Conservation (phyloP, 2,797 vertebrate genomes). For the Amniataba percoides region DNA sequence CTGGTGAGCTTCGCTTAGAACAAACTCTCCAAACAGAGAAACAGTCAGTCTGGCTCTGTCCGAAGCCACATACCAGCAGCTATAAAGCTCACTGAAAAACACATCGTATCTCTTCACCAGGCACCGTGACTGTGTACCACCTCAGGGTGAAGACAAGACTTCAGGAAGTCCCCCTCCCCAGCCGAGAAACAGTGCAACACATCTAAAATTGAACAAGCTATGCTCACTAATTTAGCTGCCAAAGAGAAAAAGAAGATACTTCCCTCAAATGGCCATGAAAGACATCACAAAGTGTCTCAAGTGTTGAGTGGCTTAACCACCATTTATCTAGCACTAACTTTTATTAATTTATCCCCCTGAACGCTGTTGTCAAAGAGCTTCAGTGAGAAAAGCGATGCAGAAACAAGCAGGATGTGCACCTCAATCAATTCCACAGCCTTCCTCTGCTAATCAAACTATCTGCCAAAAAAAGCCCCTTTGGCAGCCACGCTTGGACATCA, state of each 20-base stretch:
- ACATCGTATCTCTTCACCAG: background rate
- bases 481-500: constrained; percentile 67
- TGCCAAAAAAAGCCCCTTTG: constrained; percentile 71
- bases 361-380: constrained; percentile 35
- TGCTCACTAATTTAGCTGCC: background rate
- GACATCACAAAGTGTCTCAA: background rate
- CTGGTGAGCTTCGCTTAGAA: background rate
- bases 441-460: constrained; percentile 65
- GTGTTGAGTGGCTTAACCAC: constrained; percentile 7
- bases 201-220: background rate
- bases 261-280: constrained; percentile 19
- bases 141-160: background rate
- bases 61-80: background rate
- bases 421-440: constrained; percentile 71
- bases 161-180: background rate
- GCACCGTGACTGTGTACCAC: background rate
- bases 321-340: constrained; percentile 13
- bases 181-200: background rate
- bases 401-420: constrained; percentile 50
- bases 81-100: background rate
- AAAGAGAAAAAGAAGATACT: constrained; percentile 3
- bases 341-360: constrained; percentile 6
- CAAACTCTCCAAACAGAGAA: background rate
- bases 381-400: constrained; percentile 12
- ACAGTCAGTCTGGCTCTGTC: background rate